Percentiles rank a stretch among this genome's conserved stretches.
phyloP scores from a whole-genome alignment of 2,888 invertebrate genomes.

The Unio delphinus region DNA sequence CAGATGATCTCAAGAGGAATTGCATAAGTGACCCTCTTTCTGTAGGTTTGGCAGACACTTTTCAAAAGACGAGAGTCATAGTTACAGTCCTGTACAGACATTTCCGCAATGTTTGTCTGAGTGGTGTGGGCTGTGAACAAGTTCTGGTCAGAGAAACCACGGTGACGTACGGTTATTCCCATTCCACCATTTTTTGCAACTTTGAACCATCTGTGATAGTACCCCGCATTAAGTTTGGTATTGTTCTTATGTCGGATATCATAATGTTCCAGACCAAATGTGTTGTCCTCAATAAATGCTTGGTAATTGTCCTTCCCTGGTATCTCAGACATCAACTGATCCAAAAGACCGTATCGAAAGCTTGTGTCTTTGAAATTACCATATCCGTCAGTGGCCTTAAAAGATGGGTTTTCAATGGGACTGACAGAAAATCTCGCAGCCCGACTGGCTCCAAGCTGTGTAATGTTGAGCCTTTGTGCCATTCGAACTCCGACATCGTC shows the following conservation, averaged over 20 bases:
- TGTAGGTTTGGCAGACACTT: constrained; percentile 22
- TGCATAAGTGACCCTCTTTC: constrained; percentile 50
- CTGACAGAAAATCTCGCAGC: constrained; percentile 30
- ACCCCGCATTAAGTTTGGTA: constrained; percentile 36
- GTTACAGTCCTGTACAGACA: constrained; percentile 29
- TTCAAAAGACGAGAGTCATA: constrained; percentile 17
- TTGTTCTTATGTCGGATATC: constrained; percentile 2
- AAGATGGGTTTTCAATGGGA: background rate
- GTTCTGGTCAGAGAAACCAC: constrained; percentile 38
- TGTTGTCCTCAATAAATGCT: constrained; percentile 29
- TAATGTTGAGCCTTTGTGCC: constrained; percentile 15
- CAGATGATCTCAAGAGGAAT: constrained; percentile 63
- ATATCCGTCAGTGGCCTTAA: background rate
- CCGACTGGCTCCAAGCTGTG: constrained; percentile 12
- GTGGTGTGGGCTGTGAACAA: constrained; percentile 53
- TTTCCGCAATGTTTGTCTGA: constrained; percentile 38
- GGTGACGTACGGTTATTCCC: constrained; percentile 20
- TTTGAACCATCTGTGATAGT: constrained; percentile 43
- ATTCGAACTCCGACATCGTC: constrained; percentile 52
- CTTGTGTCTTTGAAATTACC: constrained; percentile 7
- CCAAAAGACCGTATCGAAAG: constrained; percentile 28
- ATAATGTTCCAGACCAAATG: constrained; percentile 19
- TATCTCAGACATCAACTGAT: constrained; percentile 46
- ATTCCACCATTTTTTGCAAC: constrained; percentile 28
- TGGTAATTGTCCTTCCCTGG: constrained; percentile 53